Base-by-base conservation (phyloP, 2,888 invertebrate genomes). In the Sarcophaga rosellei region DNA sequence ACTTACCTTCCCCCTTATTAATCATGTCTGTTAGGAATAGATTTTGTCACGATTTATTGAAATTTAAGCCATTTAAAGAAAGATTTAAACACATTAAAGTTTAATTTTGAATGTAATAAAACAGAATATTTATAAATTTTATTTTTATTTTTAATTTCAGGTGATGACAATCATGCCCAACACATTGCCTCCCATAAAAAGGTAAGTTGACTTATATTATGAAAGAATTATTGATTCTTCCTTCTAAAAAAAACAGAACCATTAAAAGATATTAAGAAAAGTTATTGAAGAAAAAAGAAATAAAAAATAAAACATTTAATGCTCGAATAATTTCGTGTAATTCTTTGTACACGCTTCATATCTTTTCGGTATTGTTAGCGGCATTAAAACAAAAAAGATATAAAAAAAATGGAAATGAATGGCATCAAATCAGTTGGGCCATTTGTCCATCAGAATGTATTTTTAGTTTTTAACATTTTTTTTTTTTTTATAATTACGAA, bases 121-220 rank as follows among this genome's bases (percentile, higher is more conserved):
- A 53, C 12, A 53, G 12, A 53, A 53, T 53, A 10, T 53, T 53
- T 1, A 15, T 15, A 61, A 53, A 12, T 53, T 74, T 76, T n/a
- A 53, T 70, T 69, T 81, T 6, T 53, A 11, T 63, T 25, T 61
- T 25, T 68, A 6, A 23, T 89, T 89, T 35, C 81, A 89, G 89
- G 86, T 78, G 88, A 89, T 84, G 87, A 88, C 65, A 88, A 85
- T 79, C 88, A 88, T 85, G 75, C 86, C 17, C 86, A 87, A 53
- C 84, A 88, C 12, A 80, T 89, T 70, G 88, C 88, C 69, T 89
- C 88, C 17, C 89, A 89, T 23, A 88, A 88, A 80, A 89, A 88
- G 88, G 89, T 89, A n/a, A 87, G 88, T 88, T 69, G 11, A 45
- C 8, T 81, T 35, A 1, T 53, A 15, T 47, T 53, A 15, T 53